phyloP scores from a whole-genome alignment of 2,888 invertebrate species.

The Pammene fasciana region DNA sequence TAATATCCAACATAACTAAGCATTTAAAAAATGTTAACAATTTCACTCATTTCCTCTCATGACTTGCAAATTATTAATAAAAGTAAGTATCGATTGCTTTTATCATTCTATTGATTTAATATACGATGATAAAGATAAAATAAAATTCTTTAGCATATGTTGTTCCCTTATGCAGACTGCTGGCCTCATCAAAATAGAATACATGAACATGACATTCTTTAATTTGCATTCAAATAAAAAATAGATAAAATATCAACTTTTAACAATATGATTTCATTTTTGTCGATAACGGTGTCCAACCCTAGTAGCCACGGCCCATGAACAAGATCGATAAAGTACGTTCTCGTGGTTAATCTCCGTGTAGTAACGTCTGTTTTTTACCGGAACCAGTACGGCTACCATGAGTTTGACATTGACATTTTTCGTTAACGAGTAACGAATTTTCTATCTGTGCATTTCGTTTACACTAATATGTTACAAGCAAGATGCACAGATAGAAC shows the following conservation, averaged over 20 bases:
- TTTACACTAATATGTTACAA: too few species aligned
- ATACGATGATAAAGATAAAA: conserved; percentile 6
- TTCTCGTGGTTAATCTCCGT: conserved; percentile 31
- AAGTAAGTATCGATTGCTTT: conserved; percentile 22
- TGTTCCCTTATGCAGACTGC: neutral
- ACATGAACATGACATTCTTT: too few species aligned
- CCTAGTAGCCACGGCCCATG: conserved; percentile 16
- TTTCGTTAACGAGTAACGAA: too few species aligned
- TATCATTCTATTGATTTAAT: conserved; percentile 19
- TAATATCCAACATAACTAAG: neutral
- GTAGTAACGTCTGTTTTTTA: conserved; percentile 36
- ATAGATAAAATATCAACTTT: neutral
- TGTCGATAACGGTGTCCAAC: conserved; percentile 20
- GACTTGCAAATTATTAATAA: conserved; percentile 18
- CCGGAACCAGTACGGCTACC: conserved; percentile 7
- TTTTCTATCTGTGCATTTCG: too few species aligned
- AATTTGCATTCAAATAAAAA: too few species aligned
- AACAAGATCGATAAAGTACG: conserved; percentile 30
- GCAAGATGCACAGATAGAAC: too few species aligned
- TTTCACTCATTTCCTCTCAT: neutral
- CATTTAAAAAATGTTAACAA: neutral
- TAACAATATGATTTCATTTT: neutral
- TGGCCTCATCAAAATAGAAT: neutral
- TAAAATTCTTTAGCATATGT: neutral
- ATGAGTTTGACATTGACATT: too few species aligned